These are phyloP conservation scores for Odontesthes bonariensis DNA, from an alignment of 2,113 vertebrate species.

Conservation along the genomic window DNA sequence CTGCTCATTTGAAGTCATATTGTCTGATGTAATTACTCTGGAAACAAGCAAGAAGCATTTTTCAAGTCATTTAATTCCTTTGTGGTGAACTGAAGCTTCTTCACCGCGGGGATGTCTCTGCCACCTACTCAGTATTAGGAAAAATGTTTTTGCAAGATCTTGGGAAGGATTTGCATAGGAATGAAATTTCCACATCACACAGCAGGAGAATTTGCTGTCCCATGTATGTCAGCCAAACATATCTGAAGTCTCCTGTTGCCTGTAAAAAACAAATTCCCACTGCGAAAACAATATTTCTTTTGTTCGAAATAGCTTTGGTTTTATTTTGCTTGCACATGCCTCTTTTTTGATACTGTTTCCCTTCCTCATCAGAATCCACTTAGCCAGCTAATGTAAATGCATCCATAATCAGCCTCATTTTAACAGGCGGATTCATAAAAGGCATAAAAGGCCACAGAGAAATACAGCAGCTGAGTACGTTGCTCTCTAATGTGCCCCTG, in stretches of 20 bases:
- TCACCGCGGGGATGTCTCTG: constrained; percentile 19
- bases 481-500: constrained; percentile 67
- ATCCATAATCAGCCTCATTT: constrained; percentile 55
- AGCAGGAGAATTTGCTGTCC: constrained; percentile 32
- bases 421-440: constrained; percentile 45
- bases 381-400: constrained; percentile 41
- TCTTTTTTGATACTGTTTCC: neutral
- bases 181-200: constrained; percentile 33
- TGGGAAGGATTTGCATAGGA: constrained; percentile 53
- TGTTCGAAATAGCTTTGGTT: constrained; percentile 1
- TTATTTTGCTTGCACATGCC: neutral
- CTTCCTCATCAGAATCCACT: constrained; percentile 42
- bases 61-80: constrained; percentile 50
- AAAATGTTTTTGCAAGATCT: constrained; percentile 42
- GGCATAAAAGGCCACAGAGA: constrained; percentile 50
- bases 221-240: constrained; percentile 18
- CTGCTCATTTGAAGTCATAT: constrained; percentile 13
- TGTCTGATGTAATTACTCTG: constrained; percentile 41
- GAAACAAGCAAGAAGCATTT: constrained; percentile 45
- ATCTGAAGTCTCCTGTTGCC: constrained; percentile 12
- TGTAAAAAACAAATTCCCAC: constrained; percentile 34
- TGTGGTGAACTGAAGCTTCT: constrained; percentile 30
- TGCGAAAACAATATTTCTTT: constrained; percentile 15
- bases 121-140: constrained; percentile 51
- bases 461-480: constrained; percentile 24